Evolutionary conservation across 1,140 invertebrate species (phyloP).

Genomic region (Lepidurus arcticus): DNA sequence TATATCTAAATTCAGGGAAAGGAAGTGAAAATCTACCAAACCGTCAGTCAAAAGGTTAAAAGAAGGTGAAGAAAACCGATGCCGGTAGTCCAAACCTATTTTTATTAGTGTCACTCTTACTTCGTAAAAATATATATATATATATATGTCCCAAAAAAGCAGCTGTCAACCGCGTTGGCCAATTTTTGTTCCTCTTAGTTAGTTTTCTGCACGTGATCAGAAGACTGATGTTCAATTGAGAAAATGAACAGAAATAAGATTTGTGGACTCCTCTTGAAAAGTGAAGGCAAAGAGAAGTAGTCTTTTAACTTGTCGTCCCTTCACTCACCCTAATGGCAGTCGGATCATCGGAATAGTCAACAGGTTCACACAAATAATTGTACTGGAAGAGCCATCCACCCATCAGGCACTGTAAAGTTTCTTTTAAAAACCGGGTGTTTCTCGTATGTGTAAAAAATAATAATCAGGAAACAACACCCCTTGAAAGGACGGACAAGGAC

Average conservation of each 20-base stretch:
- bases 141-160: neutral
- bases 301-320: neutral
- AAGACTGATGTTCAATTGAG: neutral
- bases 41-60: neutral
- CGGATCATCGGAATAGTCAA: slow-evolving; percentile 70
- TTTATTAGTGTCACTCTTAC: neutral
- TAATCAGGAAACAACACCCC: neutral
- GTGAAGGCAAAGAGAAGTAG: neutral
- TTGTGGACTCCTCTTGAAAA: neutral
- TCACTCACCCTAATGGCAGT: slow-evolving; percentile 71
- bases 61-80: neutral
- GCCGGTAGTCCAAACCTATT: slow-evolving; percentile 7
- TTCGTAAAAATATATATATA: no score
- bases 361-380: slow-evolving; percentile 80
- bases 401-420: slow-evolving; percentile 57
- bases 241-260: slow-evolving; percentile 1
- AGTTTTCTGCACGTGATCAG: neutral
- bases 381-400: slow-evolving; percentile 70
- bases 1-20: neutral
- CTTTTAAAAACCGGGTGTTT: neutral
- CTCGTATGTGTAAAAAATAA: neutral
- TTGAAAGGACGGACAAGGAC: neutral
- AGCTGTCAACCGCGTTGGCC: slow-evolving; percentile 42
- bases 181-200: neutral
- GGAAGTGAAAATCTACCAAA: neutral